A percentile compares a stretch with the other conserved stretches of the same genome.
Evolutionary conservation across 1,140 invertebrate genomes (phyloP).

Genomic region (Drosophila virilis): DNA sequence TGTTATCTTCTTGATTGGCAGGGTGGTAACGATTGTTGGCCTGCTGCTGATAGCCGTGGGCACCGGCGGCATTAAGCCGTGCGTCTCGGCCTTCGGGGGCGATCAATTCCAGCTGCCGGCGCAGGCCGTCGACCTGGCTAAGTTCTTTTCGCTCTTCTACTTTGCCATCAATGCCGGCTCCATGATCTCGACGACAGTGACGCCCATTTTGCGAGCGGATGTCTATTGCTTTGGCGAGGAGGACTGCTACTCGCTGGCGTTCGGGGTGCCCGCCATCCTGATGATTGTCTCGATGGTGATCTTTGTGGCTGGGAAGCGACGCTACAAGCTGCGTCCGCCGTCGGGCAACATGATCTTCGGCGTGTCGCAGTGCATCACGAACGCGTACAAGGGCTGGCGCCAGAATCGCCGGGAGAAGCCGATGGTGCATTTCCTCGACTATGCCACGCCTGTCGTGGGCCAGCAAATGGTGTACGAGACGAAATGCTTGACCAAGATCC

Average conservation of each 20-base stretch:
- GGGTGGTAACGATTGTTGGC: slow-evolving; percentile 91
- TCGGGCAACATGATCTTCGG: slow-evolving; percentile 92
- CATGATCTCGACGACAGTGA: slow-evolving; percentile 94
- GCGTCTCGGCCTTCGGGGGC: slow-evolving; percentile 98
- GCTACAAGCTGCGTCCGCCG: slow-evolving; percentile 92
- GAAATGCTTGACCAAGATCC: slow-evolving; percentile 88
- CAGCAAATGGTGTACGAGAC: slow-evolving; percentile 87
- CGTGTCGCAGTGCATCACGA: slow-evolving; percentile 91
- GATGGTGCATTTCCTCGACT: slow-evolving; percentile 91
- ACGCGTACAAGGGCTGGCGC: slow-evolving; percentile 84
- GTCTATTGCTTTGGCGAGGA: slow-evolving; percentile 92
- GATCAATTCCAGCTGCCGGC: slow-evolving; percentile 96
- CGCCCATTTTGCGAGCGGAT: slow-evolving; percentile 93
- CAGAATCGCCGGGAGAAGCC: slow-evolving; percentile 85
- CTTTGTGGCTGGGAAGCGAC: slow-evolving; percentile 90
- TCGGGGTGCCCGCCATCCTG: slow-evolving; percentile 94
- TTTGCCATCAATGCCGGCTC: slow-evolving; percentile 97
- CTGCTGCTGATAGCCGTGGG: slow-evolving; percentile 93
- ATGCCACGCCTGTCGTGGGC: slow-evolving; percentile 90
- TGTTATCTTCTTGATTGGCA: not conserved
- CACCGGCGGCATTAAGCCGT: slow-evolving; percentile 98
- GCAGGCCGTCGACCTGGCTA: slow-evolving; percentile 90
- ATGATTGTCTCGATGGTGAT: slow-evolving; percentile 94
- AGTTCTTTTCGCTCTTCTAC: slow-evolving; percentile 97
- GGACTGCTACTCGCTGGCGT: slow-evolving; percentile 95